Conservation (phyloP, 2,888 invertebrate genomes). For the Serrognathus titanus region DNA sequence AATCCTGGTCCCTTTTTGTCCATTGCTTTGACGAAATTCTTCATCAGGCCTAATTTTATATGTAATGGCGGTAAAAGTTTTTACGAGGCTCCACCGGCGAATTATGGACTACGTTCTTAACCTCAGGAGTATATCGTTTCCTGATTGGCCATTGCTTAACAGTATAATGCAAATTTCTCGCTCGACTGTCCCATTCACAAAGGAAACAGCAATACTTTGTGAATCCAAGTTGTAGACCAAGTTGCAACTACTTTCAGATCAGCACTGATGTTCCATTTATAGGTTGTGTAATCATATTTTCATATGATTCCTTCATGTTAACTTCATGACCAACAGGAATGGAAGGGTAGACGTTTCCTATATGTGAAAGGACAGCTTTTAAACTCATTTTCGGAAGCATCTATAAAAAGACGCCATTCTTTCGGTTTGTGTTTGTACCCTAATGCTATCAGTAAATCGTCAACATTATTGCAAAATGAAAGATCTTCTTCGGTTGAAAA, state of each 20-base stretch:
- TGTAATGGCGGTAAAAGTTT: too few species aligned
- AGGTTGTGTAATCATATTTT: neutral
- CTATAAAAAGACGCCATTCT: constrained; percentile 9
- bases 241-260: neutral
- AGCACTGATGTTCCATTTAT: neutral
- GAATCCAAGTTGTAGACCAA: neutral
- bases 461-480: neutral
- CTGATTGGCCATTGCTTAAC: too few species aligned
- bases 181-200: too few species aligned
- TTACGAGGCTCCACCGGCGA: too few species aligned
- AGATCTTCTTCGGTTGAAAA: neutral
- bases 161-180: too few species aligned
- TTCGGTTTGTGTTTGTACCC: neutral
- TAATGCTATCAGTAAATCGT: neutral
- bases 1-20: too few species aligned
- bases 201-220: too few species aligned
- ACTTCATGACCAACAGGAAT: neutral
- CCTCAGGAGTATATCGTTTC: too few species aligned
- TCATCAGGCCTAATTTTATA: too few species aligned
- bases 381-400: constrained; percentile 1
- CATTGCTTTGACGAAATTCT: too few species aligned
- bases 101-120: too few species aligned
- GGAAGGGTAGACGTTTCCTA: neutral
- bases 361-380: too few species aligned
- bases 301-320: neutral